A percentile compares a stretch with the other conserved stretches of the same genome.
Conservation (phyloP, 2,113 vertebrate species). For the Rallus limicola region DNA sequence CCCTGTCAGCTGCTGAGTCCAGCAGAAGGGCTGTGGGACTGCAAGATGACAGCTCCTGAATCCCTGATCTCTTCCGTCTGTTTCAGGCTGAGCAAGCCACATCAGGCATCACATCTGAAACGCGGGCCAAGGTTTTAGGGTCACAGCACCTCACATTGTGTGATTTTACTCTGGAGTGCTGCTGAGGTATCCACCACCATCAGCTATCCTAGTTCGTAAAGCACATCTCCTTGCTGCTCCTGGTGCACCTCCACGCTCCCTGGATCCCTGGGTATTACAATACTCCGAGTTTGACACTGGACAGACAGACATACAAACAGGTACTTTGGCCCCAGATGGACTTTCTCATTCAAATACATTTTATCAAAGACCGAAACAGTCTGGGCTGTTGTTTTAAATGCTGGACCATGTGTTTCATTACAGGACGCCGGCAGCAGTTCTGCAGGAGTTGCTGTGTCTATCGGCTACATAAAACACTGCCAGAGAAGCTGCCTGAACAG, state of each 20-base stretch:
- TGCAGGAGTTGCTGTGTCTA: not conserved
- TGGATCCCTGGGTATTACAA: not conserved
- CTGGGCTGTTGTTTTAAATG: not conserved
- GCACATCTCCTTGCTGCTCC: not conserved
- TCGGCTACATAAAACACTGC: not conserved
- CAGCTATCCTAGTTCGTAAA: not conserved
- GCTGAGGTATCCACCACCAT: not conserved
- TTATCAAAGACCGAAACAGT: not conserved
- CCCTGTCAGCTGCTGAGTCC: not conserved
- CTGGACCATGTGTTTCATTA: not conserved
- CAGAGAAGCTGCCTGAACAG: not conserved
- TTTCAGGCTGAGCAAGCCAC: not conserved
- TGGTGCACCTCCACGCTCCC: not conserved
- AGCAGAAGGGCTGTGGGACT: not conserved
- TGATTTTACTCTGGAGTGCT: not conserved
- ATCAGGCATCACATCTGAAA: not conserved
- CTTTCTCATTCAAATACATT: not conserved
- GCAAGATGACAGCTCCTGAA: not conserved
- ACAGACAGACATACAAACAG: not conserved
- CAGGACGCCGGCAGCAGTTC: not conserved
- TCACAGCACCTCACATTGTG: not conserved
- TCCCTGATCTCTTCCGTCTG: not conserved
- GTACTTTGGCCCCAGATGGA: not conserved
- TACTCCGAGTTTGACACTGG: not conserved
- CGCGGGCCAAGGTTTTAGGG: not conserved